Conservation (phyloP, 2,797 vertebrate species). For the Myripristis murdjan region DNA sequence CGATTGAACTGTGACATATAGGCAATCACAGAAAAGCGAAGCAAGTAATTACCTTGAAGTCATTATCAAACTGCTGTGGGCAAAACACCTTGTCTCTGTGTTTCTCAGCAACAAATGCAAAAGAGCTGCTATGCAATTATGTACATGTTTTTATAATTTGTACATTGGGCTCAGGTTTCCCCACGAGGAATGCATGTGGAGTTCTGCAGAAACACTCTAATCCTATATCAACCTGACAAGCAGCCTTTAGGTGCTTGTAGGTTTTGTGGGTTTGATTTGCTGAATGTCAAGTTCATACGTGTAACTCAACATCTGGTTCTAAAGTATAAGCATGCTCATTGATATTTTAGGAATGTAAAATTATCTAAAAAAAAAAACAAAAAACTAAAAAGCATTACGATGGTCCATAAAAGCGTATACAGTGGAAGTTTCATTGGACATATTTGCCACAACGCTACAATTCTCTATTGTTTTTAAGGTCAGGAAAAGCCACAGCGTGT, state of each 20-base stretch:
- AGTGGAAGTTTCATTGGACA: no score
- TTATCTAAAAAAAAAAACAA: no score
- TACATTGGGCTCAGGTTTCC: not conserved
- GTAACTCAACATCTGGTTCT: no score
- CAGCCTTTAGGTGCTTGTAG: not conserved
- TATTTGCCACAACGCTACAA: no score
- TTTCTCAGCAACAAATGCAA: conserved; percentile 26
- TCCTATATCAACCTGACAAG: not conserved
- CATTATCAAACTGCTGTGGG: conserved; percentile 29
- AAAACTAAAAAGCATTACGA: no score
- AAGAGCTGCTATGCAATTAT: not conserved
- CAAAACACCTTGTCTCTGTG: conserved; percentile 27
- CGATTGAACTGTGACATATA: conserved; percentile 70
- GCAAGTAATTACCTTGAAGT: conserved; percentile 56
- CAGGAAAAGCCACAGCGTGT: conserved; percentile 4
- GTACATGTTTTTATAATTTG: not conserved
- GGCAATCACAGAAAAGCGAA: conserved; percentile 65
- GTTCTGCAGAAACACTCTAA: not conserved
- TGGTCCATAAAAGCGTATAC: no score
- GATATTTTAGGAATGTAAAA: no score
- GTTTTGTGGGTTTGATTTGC: not conserved
- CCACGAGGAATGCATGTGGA: not conserved
- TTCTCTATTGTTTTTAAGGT: conserved; percentile 32
- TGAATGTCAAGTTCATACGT: no score
- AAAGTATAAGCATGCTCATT: no score